Evolutionary conservation across 2,888 invertebrate species (phyloP), one percentile per base, ranked within the genome.

Genomic region (Troides helena): DNA sequence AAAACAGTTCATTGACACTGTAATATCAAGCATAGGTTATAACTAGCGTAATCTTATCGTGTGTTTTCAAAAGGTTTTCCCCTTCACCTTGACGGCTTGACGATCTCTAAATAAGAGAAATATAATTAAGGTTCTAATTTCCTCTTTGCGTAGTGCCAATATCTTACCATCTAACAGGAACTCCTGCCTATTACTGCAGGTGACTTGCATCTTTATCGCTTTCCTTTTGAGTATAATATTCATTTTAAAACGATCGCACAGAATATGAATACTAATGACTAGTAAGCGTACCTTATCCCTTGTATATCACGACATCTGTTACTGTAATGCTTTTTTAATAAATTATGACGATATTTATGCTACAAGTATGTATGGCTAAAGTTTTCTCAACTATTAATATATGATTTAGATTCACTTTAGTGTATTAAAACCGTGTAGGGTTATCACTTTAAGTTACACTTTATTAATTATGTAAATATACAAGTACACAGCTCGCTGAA

Each of bases 171-270:
- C 84, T 85, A 87, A 88, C 82, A 81, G 82, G 84, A 87, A 78
- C 78, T 80, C 76, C 65, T 69, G 73, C 76, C 82, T 81, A 86
- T 89, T 88, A 88, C 79, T 81, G 78, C 81, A 82, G 82, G 88
- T 89, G 89, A 89, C 88, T 88, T 84, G 86, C 80, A 77, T 75
- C 78, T 84, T 84, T 83, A 83, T 79, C 80, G 78, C 78, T 74
- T 78, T 77, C 77, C 78, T 76, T 80, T 71, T 77, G 74, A 71
- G 76, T 77, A 75, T 76, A 77, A 79, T 76, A 76, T 73, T 76
- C 74, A 75, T 69, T 72, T 73, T 71, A 77, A 77, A 74, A 72
- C 76, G 80, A 80, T 78, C 81, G 75, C 81, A 81, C 77, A 76
- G 79, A 81, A 80, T 80, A 74, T 80, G 79, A 77, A 80, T 71